phyloP scores from a whole-genome alignment of 2,113 vertebrate genomes.

The Charina bottae region DNA sequence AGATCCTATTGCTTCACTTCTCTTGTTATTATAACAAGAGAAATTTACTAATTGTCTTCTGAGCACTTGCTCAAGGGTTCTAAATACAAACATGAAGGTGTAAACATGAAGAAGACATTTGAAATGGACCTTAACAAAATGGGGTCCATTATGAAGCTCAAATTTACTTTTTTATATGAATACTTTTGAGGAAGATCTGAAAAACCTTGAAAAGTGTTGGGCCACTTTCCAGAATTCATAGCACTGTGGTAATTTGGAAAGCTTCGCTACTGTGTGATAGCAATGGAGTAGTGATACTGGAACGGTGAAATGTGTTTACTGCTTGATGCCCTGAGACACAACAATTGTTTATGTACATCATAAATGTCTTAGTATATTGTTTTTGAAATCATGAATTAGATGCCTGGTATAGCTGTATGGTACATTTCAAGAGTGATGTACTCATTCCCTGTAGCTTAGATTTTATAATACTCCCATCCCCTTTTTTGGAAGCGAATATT shows the following conservation, averaged over 20 bases:
- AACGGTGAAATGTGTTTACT: conserved; percentile 4
- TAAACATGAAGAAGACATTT: background rate
- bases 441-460: conserved; percentile 52
- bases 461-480: conserved; percentile 55
- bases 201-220: background rate
- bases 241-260: background rate
- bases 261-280: background rate
- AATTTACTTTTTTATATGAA: background rate
- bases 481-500: conserved; percentile 54
- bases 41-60: background rate
- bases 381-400: conserved; percentile 13
- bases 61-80: background rate
- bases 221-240: background rate
- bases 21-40: background rate
- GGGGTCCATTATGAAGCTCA: background rate
- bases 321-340: conserved; percentile 20
- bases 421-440: conserved; percentile 43
- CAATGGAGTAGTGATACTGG: background rate
- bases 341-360: conserved; percentile 22
- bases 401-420: conserved; percentile 39
- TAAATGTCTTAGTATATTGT: conserved; percentile 16
- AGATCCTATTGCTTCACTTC: background rate
- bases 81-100: background rate
- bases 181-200: background rate
- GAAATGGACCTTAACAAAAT: background rate